Evolutionary conservation across 2,797 vertebrate species (phyloP).

Genomic region (Pampus argenteus): DNA sequence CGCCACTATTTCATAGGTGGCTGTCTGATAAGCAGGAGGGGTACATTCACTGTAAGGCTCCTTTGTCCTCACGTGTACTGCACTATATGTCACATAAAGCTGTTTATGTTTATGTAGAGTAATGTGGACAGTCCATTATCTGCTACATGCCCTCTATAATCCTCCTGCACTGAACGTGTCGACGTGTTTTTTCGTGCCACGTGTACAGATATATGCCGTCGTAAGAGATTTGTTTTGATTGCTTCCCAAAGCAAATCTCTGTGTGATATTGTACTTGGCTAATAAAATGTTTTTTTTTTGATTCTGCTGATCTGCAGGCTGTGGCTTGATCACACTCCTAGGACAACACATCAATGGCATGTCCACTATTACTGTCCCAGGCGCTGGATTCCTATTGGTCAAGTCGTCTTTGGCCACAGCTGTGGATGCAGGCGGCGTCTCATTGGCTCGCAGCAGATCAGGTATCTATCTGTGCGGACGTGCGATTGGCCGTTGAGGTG

Average conservation of each 20-base stretch:
- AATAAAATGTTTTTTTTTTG: slow-evolving; percentile 36
- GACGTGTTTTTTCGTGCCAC: slow-evolving; percentile 30
- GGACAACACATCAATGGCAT: slow-evolving; percentile 37
- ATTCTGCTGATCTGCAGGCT: slow-evolving; percentile 30
- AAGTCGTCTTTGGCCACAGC: slow-evolving; percentile 47
- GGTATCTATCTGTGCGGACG: slow-evolving; percentile 54
- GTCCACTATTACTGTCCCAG: slow-evolving; percentile 22
- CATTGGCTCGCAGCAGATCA: slow-evolving; percentile 73
- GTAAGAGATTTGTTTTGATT: slow-evolving; percentile 37
- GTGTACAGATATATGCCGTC: slow-evolving; percentile 5
- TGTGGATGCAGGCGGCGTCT: slow-evolving; percentile 55
- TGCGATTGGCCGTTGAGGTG: slow-evolving; percentile 56
- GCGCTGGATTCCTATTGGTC: slow-evolving; percentile 36
- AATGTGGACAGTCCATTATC: slow-evolving; percentile 41
- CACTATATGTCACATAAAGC: slow-evolving; percentile 22
- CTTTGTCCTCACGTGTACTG: slow-evolving; percentile 36
- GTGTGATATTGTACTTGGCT: slow-evolving; percentile 27
- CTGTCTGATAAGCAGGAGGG: slow-evolving; percentile 12
- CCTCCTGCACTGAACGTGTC: slow-evolving; percentile 33
- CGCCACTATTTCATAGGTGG: slow-evolving; percentile 56
- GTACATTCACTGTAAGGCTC: slow-evolving; percentile 7
- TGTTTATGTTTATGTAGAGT: slow-evolving; percentile 37
- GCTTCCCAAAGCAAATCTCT: slow-evolving; percentile 47
- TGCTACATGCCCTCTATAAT: slow-evolving; percentile 50
- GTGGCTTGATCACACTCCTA: slow-evolving; percentile 40